Base-by-base conservation (phyloP, 2,113 vertebrate genomes). In the Alexandromys fortis region DNA sequence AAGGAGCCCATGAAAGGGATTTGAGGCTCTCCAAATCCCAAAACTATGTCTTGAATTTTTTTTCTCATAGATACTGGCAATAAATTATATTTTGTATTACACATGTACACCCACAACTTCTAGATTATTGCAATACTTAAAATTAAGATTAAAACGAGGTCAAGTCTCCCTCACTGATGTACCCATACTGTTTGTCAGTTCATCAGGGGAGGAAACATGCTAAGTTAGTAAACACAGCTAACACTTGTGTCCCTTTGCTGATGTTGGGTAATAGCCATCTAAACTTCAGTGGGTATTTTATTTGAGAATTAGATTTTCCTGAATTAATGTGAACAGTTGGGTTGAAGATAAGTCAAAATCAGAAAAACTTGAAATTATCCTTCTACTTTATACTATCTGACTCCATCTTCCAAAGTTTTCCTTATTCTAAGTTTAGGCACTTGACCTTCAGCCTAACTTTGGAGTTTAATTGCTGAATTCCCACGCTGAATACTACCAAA, bases 1-100 rank as follows among this genome's bases (percentile, higher is more conserved):
- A 98, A 98, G 97, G 83, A 95, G 95, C 96, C 96, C 98, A 97
- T 98, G 97, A 98, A 98, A 98, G 96, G 97, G 97, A 98, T 98
- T 98, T 98, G 90, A 94, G 94, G 91, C 81, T 78, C 49, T 97
- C 97, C 72, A 93, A 87, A 89, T 92, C 73, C 92, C 95, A 55
- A 86, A 93, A 94, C n/a, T 79, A 33, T 94, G 30, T 79, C 90
- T 85, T 0, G 87, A 96, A 97, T 93, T 52, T 87, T 86, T 77
- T 63, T 83, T 92, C 78, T 87, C 49, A 94, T 91, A 92, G 91
- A 63, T 89, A 73, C 63, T 97, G 42, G 95, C 88, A 72, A 98
- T 95, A 93, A 87, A 96, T 98, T 97, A 82, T 95, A 97, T 95
- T 96, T 96, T 83, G 86, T 90, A 93, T 83, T 73, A 78, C 70